These are phyloP conservation scores for Tetrao urogallus DNA, from an alignment of 2,113 vertebrate species.

Conservation along the genomic window DNA sequence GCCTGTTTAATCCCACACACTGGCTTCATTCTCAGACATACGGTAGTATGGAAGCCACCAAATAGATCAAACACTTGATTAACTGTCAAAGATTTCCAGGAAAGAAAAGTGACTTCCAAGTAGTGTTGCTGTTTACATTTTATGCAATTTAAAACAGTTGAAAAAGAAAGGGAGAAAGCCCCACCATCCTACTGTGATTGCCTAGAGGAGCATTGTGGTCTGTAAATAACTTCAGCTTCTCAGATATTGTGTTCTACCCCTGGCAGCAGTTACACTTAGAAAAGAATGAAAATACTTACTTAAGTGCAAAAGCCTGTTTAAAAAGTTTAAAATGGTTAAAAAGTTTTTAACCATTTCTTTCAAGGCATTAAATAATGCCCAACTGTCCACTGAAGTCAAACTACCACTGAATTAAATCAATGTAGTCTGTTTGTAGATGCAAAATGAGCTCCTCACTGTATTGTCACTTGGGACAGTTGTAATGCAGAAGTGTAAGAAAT, in stretches of 20 bases:
- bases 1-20: background rate
- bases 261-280: background rate
- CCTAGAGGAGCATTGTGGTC: background rate
- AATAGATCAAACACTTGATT: background rate
- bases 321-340: too few species aligned
- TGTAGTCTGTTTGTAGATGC: background rate
- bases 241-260: background rate
- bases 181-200: background rate
- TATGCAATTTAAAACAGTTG: background rate
- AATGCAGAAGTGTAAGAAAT: background rate
- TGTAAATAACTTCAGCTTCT: background rate
- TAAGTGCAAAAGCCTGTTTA: background rate
- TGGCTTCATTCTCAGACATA: background rate
- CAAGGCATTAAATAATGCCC: background rate
- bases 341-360: background rate
- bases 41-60: background rate
- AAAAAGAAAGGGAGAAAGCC: background rate
- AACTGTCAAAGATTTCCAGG: slow-evolving; percentile 22
- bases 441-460: background rate
- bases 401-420: background rate
- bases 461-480: background rate
- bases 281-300: background rate
- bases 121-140: slow-evolving; percentile 8
- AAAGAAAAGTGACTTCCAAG: background rate
- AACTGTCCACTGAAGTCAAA: background rate